Conservation (phyloP, 2,797 vertebrate genomes). For the Merluccius polli region DNA sequence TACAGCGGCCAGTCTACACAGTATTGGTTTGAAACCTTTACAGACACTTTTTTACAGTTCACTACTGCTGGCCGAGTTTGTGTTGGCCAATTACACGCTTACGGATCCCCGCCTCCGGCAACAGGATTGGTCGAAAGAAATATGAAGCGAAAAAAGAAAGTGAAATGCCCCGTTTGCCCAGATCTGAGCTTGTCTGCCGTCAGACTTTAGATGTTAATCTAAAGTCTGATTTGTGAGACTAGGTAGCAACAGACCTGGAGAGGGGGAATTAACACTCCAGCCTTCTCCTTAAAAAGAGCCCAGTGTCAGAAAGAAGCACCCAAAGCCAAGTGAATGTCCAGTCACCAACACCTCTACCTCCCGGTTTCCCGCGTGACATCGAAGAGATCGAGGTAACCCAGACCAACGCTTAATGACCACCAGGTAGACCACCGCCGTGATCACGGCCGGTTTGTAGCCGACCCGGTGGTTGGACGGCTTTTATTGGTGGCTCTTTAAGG, state of each 20-base stretch:
- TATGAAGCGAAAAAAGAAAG: too few species aligned
- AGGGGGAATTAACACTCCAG: not conserved
- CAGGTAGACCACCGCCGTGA: not conserved
- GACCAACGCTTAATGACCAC: slow-evolving; percentile 53
- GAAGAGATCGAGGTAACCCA: slow-evolving; percentile 32
- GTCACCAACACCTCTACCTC: slow-evolving; percentile 24
- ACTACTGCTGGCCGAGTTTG: too few species aligned
- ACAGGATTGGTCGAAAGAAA: too few species aligned
- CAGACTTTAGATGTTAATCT: too few species aligned
- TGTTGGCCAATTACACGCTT: too few species aligned
- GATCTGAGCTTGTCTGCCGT: too few species aligned
- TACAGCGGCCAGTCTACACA: too few species aligned
- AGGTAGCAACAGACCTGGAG: not conserved
- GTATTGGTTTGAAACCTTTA: too few species aligned
- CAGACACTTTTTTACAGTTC: too few species aligned
- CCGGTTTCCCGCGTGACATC: slow-evolving; percentile 25
- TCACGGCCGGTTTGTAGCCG: not conserved
- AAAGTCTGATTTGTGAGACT: not conserved
- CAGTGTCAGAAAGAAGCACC: not conserved
- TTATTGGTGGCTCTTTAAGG: not conserved
- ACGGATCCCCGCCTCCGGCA: too few species aligned
- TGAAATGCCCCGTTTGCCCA: too few species aligned
- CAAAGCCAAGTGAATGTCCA: slow-evolving; percentile 10
- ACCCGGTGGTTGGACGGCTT: not conserved
- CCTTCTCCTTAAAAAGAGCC: not conserved